Conservation (phyloP, 2,888 invertebrate genomes). For the Candidula unifasciata region DNA sequence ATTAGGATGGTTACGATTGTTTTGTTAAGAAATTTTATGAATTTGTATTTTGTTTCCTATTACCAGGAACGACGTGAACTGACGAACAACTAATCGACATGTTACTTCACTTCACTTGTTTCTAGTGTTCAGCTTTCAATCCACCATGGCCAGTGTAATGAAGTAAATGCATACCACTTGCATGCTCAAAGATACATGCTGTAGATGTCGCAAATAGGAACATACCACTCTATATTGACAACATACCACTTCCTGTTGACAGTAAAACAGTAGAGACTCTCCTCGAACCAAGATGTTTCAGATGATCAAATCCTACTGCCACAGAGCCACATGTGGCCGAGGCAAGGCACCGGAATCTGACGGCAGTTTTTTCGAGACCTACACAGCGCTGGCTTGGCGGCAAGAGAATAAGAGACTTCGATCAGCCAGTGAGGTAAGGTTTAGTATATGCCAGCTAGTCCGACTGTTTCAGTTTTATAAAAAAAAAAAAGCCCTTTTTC, state of each 20-base stretch:
- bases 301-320: conserved; percentile 50
- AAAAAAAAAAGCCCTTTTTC: neutral
- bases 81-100: no score
- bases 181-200: neutral
- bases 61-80: no score
- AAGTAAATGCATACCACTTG: neutral
- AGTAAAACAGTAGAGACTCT: conserved; percentile 9
- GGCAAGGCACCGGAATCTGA: conserved; percentile 94
- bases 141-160: no score
- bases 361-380: conserved; percentile 95
- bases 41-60: no score
- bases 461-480: neutral
- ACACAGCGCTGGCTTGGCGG: conserved; percentile 93
- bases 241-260: neutral
- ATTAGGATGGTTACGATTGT: no score
- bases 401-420: conserved; percentile 91
- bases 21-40: no score
- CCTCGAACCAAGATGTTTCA: conserved; percentile 45
- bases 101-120: no score
- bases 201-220: neutral
- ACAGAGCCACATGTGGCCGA: conserved; percentile 57
- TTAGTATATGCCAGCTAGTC: no score
- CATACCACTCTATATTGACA: neutral
- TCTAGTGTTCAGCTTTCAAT: no score
- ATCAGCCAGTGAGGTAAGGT: conserved; percentile 85